Evolutionary conservation across 2,113 vertebrate genomes (phyloP).

Genomic region (Tinamus guttatus): DNA sequence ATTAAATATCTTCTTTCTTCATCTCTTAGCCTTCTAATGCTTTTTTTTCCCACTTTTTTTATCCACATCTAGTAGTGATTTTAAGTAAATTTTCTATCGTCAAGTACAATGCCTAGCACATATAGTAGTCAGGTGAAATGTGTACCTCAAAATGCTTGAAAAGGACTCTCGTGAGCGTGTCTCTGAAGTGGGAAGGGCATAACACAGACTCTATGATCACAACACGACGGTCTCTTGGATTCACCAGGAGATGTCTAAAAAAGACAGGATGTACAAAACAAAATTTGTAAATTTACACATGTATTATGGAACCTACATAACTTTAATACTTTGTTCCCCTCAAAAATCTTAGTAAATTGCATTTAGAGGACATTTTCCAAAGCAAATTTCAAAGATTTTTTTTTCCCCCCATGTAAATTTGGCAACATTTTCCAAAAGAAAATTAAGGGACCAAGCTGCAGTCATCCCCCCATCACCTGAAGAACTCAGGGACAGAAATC

Average conservation of each 20-base stretch:
- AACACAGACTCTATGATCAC: constrained; percentile 96
- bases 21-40: background rate
- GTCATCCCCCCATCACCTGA: background rate
- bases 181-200: constrained; percentile 96
- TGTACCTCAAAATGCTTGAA: constrained; percentile 98
- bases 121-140: accelerated
- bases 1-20: background rate
- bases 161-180: constrained; percentile 94
- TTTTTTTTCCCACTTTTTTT: background rate
- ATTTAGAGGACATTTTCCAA: background rate
- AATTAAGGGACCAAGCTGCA: background rate
- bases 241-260: constrained; percentile 93
- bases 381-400: background rate
- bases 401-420: background rate
- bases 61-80: background rate
- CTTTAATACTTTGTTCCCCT: background rate
- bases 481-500: background rate
- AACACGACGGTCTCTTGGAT: constrained; percentile 95
- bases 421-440: background rate
- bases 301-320: accelerated
- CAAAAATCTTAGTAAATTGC: background rate
- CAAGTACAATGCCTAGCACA: accelerated
- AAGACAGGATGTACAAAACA: background rate
- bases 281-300: background rate
- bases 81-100: background rate